Evolutionary conservation across 2,888 invertebrate species (phyloP).

Genomic region (Steinernema scapterisci): DNA sequence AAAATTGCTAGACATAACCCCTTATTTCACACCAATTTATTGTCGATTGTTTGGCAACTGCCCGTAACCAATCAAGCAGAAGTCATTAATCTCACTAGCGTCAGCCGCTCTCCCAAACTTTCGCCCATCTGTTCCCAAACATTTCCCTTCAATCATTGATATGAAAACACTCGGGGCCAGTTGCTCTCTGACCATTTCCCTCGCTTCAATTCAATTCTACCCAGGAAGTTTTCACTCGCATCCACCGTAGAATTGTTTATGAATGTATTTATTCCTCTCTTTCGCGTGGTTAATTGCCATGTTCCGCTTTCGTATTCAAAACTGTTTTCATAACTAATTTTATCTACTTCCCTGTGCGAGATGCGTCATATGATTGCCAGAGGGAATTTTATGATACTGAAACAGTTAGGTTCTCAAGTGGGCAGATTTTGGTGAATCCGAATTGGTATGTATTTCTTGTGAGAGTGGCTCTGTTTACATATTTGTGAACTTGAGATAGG

Average conservation of each 20-base stretch:
- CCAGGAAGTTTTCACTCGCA: neutral
- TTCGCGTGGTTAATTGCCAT: neutral
- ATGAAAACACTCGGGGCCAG: slow-evolving; percentile 14
- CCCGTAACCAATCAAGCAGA: neutral
- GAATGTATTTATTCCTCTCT: neutral
- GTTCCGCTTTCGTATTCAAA: no score
- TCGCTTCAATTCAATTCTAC: neutral
- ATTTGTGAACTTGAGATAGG: no score
- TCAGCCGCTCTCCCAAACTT: slow-evolving; percentile 1
- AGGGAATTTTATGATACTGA: no score
- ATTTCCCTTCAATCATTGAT: neutral
- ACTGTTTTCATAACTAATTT: no score
- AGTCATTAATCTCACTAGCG: slow-evolving; percentile 14
- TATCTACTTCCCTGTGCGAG: no score
- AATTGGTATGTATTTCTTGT: no score
- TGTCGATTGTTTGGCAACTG: neutral
- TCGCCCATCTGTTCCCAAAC: neutral
- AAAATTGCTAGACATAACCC: neutral
- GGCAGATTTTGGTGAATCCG: no score
- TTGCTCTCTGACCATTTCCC: neutral
- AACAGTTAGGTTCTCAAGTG: no score
- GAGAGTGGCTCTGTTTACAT: no score
- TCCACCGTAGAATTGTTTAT: neutral
- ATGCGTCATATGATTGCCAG: no score
- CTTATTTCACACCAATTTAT: neutral